phyloP scores from a whole-genome alignment of 2,797 vertebrate genomes.

The Thalassophryne amazonica region DNA sequence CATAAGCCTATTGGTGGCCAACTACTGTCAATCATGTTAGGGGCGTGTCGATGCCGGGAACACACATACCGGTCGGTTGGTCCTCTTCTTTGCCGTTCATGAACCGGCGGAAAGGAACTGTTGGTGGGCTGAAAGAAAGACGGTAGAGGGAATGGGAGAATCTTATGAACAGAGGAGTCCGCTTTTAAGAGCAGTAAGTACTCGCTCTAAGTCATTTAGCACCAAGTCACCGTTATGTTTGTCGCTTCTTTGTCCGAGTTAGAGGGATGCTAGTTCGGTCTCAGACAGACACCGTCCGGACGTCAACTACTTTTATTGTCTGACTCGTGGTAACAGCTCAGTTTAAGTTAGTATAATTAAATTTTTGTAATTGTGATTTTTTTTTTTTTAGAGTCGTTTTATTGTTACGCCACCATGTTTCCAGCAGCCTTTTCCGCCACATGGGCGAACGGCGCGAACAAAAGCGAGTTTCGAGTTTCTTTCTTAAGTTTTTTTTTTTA shows the following conservation, averaged over 20 bases:
- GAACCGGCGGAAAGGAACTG: conserved; percentile 5
- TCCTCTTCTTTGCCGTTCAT: neutral
- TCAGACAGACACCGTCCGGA: conserved; percentile 32
- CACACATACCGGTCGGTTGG: conserved; percentile 9
- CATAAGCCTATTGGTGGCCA: conserved; percentile 30
- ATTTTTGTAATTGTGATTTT: no score
- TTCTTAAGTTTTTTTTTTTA: no score
- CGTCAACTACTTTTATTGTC: no score
- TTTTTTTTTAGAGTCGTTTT: no score
- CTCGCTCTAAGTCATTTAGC: neutral
- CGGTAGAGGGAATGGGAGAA: conserved; percentile 61
- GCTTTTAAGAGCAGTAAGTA: conserved; percentile 70
- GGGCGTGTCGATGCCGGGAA: conserved; percentile 36
- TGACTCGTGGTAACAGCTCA: no score
- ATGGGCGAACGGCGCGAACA: no score
- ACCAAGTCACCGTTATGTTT: neutral
- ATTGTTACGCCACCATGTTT: no score
- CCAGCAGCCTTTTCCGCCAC: no score
- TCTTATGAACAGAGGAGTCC: conserved; percentile 65
- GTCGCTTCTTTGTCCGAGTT: conserved; percentile 42
- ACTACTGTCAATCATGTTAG: conserved; percentile 34
- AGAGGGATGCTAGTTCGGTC: conserved; percentile 56
- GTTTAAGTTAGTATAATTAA: no score
- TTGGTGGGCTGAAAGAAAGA: neutral
- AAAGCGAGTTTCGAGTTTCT: no score